Conservation (phyloP, 2,888 invertebrate species). For the Romanomermis culicivorax region DNA sequence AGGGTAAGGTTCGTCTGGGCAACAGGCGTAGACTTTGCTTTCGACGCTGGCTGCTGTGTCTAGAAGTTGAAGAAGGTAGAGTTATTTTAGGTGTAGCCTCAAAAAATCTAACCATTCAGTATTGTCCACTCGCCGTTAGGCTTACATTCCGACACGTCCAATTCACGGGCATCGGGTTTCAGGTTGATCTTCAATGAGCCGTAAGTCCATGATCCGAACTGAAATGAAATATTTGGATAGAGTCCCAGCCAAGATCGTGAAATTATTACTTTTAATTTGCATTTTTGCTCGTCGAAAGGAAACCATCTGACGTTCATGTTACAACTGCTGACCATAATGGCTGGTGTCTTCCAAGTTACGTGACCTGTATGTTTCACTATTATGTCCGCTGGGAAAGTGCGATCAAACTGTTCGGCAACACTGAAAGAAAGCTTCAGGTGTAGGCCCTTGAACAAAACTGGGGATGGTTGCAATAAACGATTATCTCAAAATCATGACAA, state of each 20-base stretch:
- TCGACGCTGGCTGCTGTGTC: background rate
- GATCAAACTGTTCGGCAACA: slow-evolving; percentile 96
- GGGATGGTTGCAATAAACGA: too few relatives aligned
- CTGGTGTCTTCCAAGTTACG: slow-evolving; percentile 84
- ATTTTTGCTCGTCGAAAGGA: slow-evolving; percentile 77
- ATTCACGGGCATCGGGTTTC: slow-evolving; percentile 76
- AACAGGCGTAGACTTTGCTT: slow-evolving; percentile 6
- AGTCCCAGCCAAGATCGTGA: background rate
- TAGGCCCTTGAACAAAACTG: too few relatives aligned
- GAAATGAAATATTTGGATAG: slow-evolving; percentile 27
- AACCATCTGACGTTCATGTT: slow-evolving; percentile 98
- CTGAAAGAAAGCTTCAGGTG: too few relatives aligned
- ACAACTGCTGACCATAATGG: slow-evolving; percentile 88
- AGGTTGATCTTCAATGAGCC: slow-evolving; percentile 68
- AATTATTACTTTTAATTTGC: slow-evolving; percentile 18
- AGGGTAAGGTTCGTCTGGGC: slow-evolving; percentile 38
- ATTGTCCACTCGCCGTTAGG: slow-evolving; percentile 98
- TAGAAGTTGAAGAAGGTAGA: background rate
- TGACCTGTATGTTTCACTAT: slow-evolving; percentile 73
- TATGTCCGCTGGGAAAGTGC: slow-evolving; percentile 92
- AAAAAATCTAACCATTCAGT: slow-evolving; percentile 20
- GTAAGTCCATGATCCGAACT: slow-evolving; percentile 98
- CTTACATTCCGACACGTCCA: slow-evolving; percentile 91
- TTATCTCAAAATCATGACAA: too few relatives aligned
- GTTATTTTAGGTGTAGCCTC: background rate